Base-by-base conservation (phyloP, 2,797 vertebrate genomes). In the Anniella stebbinsi region DNA sequence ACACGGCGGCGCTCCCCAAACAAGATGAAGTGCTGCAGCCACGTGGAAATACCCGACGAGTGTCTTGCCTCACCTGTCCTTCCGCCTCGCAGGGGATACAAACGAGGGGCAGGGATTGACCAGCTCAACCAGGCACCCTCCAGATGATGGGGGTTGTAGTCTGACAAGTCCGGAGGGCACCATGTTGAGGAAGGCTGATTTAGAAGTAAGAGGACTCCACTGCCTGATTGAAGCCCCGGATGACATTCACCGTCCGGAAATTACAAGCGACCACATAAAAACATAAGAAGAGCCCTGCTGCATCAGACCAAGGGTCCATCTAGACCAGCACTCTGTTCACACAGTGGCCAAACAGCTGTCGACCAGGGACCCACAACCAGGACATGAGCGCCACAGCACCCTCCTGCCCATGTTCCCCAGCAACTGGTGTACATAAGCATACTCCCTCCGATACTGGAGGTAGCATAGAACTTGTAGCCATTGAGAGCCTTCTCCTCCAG, bases 1-100 rank as follows among this genome's bases (percentile, higher is more conserved):
- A 95, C 93, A 94, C 94, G 88, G 95, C 93, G 92, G 73, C 54
- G 1, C 93, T 63, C 69, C 93, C 95, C 95, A 87, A 77, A 95
- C 93, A 96, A 96, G 95, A 96, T 96, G 95, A 96, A 96, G 95
- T 95, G 91, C 93, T 90, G 92, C 92, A 89, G 92, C 91, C 90
- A 92, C 70, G 63, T 94, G 95, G 95, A 93, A 87, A 78, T 28
- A 23, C 66, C 76, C 86, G 84, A 75, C 63, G 8, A 41, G 36
- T 11, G 72, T 51, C 45, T 66, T 41, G 5, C 33, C 41, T 76
- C 12, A 3, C 69, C 89, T 48, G 38, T 18, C 76, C 38, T 30
- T 70, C 72, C 88, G 45, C 38, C 30, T 12, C 30, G 17, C 38
- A 63, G 63, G 70, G 77, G 84, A 75, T 76, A 48, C 57, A 76